Evolutionary conservation across 2,888 invertebrate species (phyloP).

Genomic region (Xylocampa areola): DNA sequence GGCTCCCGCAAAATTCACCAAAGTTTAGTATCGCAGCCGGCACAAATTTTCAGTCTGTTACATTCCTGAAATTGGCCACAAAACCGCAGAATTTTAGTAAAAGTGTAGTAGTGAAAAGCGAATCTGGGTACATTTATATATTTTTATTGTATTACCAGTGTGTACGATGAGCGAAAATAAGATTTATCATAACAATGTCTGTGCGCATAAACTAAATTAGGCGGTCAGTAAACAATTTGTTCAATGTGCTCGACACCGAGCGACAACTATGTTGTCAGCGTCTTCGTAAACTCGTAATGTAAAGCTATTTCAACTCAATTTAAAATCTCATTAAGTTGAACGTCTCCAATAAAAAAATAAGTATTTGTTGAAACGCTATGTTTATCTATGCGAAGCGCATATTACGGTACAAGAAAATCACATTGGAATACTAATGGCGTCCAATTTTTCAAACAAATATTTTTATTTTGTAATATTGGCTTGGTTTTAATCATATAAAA

Average conservation of each 20-base stretch:
- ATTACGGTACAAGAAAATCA: neutral
- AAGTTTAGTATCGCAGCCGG: neutral
- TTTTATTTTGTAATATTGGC: too few relatives aligned
- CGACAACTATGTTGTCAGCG: neutral
- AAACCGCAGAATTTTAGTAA: neutral
- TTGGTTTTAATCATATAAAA: too few relatives aligned
- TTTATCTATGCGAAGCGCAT: neutral
- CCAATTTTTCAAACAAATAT: slow-evolving; percentile 1
- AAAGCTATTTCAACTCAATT: neutral
- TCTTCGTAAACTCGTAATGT: neutral
- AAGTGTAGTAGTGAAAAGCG: too few relatives aligned
- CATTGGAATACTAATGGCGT: slow-evolving; percentile 5
- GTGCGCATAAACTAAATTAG: neutral
- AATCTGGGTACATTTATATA: too few relatives aligned
- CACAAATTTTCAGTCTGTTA: neutral
- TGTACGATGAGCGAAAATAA: neutral
- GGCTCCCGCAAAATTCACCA: neutral
- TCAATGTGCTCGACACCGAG: neutral
- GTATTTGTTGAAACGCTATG: neutral
- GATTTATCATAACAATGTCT: neutral
- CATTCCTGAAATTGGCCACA: neutral
- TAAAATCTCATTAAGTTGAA: neutral
- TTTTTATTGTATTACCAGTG: too few relatives aligned
- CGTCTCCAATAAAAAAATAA: neutral
- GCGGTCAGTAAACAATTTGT: slow-evolving; percentile 8